phyloP scores from a whole-genome alignment of 2,113 vertebrate genomes.

The Deroptyus accipitrinus region DNA sequence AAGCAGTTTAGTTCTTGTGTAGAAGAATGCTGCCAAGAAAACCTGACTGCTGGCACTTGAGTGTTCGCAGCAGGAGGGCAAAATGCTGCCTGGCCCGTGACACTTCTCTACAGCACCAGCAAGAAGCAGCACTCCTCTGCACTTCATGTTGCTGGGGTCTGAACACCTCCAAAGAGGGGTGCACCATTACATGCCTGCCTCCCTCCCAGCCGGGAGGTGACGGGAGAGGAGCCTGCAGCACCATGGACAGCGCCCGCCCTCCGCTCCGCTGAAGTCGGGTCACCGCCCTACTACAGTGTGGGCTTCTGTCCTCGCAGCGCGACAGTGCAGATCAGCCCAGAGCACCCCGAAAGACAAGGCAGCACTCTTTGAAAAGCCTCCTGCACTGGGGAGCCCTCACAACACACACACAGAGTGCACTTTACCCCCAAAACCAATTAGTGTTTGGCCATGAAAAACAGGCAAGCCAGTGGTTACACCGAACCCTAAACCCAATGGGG shows the following conservation, averaged over 20 bases:
- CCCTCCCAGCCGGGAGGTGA: not conserved
- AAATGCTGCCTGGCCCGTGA: not conserved
- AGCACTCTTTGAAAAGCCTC: not conserved
- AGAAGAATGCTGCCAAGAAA: not conserved
- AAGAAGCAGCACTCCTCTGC: not conserved
- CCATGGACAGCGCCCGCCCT: not conserved
- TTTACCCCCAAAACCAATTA: not conserved
- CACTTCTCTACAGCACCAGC: not conserved
- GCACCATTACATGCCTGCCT: not conserved
- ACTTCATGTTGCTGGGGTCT: not conserved
- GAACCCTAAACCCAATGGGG: rapidly evolving
- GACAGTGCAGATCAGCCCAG: not conserved
- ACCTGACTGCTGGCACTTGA: not conserved
- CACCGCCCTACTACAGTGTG: rapidly evolving
- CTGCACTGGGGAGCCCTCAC: rapidly evolving
- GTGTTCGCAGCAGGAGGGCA: not conserved
- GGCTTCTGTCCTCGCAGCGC: rapidly evolving
- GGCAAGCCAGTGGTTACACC: rapidly evolving
- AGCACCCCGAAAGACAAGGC: rapidly evolving
- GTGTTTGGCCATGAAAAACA: rapidly evolving
- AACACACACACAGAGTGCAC: rapidly evolving
- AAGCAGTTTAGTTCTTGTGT: rapidly evolving
- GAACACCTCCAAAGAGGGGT: rapidly evolving
- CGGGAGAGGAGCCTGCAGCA: not conserved
- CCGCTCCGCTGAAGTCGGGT: rapidly evolving